Evolutionary conservation across 2,888 invertebrate genomes (phyloP).

Genomic region (Ypsolopha sequella): DNA sequence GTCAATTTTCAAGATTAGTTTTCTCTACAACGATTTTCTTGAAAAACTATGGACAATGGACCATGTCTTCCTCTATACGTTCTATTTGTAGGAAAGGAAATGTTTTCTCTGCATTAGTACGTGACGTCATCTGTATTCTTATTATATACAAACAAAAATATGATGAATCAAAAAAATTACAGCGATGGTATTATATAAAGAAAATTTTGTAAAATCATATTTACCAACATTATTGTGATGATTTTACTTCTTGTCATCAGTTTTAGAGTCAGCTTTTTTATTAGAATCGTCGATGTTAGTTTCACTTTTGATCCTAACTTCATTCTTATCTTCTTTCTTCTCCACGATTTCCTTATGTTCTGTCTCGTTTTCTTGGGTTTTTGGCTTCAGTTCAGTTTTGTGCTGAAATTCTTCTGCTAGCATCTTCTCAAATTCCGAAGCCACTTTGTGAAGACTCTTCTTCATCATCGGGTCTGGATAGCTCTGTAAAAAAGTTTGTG

Average conservation of each 20-base stretch:
- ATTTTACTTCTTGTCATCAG: conserved; percentile 30
- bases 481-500: conserved; percentile 30
- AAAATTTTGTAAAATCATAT: too few relatives aligned
- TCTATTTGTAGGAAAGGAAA: too few relatives aligned
- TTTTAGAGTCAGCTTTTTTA: conserved; percentile 31
- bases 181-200: too few relatives aligned
- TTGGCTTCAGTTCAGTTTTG: conserved; percentile 41
- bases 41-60: too few relatives aligned
- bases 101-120: too few relatives aligned
- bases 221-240: too few relatives aligned
- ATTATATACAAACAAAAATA: too few relatives aligned
- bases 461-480: conserved; percentile 57
- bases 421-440: conserved; percentile 55
- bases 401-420: conserved; percentile 51
- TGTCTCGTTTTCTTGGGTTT: conserved; percentile 25
- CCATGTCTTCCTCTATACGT: too few relatives aligned
- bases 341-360: conserved; percentile 23
- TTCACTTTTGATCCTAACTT: neutral
- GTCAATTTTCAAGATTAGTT: neutral
- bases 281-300: conserved; percentile 28
- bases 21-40: too few relatives aligned
- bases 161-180: too few relatives aligned
- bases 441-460: conserved; percentile 55
- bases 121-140: too few relatives aligned
- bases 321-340: conserved; percentile 35